Evolutionary conservation across 2,113 vertebrate genomes (phyloP), one percentile per base, ranked within the genome.

Genomic region (Scophthalmus maximus): DNA sequence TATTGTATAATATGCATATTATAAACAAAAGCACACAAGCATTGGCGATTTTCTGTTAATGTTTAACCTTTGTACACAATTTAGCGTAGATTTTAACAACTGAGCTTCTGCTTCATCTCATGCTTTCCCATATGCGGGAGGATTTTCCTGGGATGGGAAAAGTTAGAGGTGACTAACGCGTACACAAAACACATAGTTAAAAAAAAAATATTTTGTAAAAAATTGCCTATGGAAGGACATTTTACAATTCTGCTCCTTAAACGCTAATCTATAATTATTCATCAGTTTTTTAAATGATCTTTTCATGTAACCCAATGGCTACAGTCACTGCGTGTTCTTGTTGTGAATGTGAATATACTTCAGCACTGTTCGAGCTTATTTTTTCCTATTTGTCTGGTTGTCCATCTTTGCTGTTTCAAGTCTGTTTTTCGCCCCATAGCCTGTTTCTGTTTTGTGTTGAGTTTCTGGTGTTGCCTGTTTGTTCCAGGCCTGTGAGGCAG

Each of bases 331-430:
- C 11, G 15, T 40, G 22, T 57, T 36, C 50, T 34, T 62, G 29
- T 25, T 71, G n/a, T 34, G 72, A 47, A 52, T 23, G 23, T 9
- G 22, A 20, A 27, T 10, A 27, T 10, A 29, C 23, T 61, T 51
- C 50, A 53, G 59, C 61, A n/a, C 47, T 38, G 29, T 25, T 22
- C 34, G 8, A 52, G 67, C 51, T 68, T 70, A 59, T 80, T 76
- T 80, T 74, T 62, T 82, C 56, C 62, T 58, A 76, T 85, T 78
- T 79, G 71, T 30, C 68, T 75, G 61, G 4, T 68, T 75, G 76
- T 78, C 79, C 66, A 72, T 87, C 82, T 81, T 69, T 66, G 56
- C 68, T 79, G 72, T 84, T 82, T 75, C 52, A 73, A 76, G 73
- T 84, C 68, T 75, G 49, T 55, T 81, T n/a, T 84, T 79, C 17